Conservation (phyloP, 2,113 vertebrate species). For the Lophotis ruficrista region DNA sequence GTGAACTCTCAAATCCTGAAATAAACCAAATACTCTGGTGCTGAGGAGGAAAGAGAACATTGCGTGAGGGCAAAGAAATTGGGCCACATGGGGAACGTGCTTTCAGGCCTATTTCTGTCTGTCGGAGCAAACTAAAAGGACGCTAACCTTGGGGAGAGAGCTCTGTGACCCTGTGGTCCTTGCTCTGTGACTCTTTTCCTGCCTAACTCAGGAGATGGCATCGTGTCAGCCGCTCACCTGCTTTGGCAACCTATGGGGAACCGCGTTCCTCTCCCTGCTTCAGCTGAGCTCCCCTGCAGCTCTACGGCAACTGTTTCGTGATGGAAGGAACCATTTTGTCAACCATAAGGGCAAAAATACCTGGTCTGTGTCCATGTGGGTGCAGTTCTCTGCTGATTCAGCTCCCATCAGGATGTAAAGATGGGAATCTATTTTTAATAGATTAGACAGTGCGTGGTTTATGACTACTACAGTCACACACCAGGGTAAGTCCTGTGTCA, state of each 20-base stretch:
- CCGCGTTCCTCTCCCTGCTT: background rate
- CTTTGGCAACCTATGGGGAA: background rate
- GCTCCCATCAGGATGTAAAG: background rate
- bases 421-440: background rate
- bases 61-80: background rate
- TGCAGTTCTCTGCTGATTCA: background rate
- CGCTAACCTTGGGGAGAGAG: background rate
- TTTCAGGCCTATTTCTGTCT: constrained; percentile 29
- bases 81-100: background rate
- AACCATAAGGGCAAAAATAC: background rate
- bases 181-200: background rate
- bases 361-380: background rate
- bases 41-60: constrained; percentile 17
- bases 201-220: background rate
- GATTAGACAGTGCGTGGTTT: background rate
- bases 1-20: constrained; percentile 8
- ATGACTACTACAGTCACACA: background rate
- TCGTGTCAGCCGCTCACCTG: background rate
- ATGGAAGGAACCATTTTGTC: background rate
- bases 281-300: background rate
- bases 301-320: background rate
- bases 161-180: background rate
- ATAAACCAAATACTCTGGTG: background rate
- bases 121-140: background rate
- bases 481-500: background rate